phyloP scores from a whole-genome alignment of 2,797 vertebrate species.

The Numenius phaeopus region DNA sequence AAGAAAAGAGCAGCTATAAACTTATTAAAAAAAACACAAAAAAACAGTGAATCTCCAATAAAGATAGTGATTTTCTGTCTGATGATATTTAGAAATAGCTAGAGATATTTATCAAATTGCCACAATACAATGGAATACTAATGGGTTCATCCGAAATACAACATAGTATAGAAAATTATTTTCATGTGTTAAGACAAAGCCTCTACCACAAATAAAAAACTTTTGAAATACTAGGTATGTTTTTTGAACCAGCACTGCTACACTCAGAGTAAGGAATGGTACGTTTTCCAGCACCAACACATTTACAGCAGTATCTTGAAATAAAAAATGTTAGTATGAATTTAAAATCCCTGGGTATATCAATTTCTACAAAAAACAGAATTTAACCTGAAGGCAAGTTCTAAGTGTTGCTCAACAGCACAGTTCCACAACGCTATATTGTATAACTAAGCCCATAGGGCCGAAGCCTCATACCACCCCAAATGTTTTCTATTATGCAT shows the following conservation, averaged over 20 bases:
- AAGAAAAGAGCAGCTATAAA: slow-evolving; percentile 22
- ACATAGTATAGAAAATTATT: background rate
- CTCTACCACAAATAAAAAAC: background rate
- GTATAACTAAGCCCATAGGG: fast-evolving
- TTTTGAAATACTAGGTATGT: background rate
- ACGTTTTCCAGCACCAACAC: background rate
- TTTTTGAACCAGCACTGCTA: background rate
- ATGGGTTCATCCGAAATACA: background rate
- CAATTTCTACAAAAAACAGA: background rate
- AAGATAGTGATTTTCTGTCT: background rate
- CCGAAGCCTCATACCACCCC: background rate
- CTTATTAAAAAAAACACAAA: background rate
- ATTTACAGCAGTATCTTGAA: background rate
- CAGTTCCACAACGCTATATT: background rate
- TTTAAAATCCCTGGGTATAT: background rate
- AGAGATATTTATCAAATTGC: background rate
- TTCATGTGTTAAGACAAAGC: background rate
- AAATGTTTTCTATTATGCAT: background rate
- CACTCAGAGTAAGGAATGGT: background rate
- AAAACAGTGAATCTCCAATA: background rate
- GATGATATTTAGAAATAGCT: background rate
- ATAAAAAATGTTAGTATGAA: background rate
- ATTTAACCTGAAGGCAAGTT: background rate
- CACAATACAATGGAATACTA: background rate
- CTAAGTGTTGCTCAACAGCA: background rate